Evolutionary conservation across 2,888 invertebrate genomes (phyloP), one percentile per base, ranked within the genome.

Genomic region (Drosophila flavopinicola): DNA sequence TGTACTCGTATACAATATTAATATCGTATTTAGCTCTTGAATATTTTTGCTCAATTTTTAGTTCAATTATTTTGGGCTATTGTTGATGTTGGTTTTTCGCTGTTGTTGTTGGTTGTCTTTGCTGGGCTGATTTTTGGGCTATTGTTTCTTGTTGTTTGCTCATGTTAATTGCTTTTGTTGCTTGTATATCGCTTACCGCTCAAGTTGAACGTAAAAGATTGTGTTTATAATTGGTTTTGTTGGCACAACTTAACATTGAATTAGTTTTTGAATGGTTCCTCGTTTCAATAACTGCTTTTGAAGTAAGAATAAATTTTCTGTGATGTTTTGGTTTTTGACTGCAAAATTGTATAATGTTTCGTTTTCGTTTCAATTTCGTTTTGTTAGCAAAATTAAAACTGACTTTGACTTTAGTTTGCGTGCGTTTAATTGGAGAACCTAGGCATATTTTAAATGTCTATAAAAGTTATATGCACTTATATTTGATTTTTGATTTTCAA

Each of bases 11-110:
- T 44, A 64, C 49, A 49, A 65, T 56, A 57, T 51, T 4, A 23
- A 33, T 30, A 45, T 47, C 42, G 30, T 24, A 48, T 30, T 33
- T 66, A 23, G 27, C 35, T 35, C 33, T 41, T 64, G 42, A 38
- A 25, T 56, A 23, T 42, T 23, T 66, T 42, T 15, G 66, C 35
- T 57, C 80, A 82, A 84, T 85, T 85, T 84, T 85, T 85, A 79
- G 71, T 85, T 85, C 83, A 84, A 84, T 84, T 85, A 85, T 85
- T 84, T 82, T 71, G 84, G 85, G 82, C 85, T 85, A 85, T 85
- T 82, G 84, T 84, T 70, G 71, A 53, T 74, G 58, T 63, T 52
- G 48, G 35, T 9, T 44, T 44, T 17, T 44, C 29, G 44, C 25
- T 57, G 35, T 30, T 30, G 30, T 42, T 42, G 42, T 42, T 65